phyloP scores from a whole-genome alignment of 64 coral and sea anemone genomes.

The Porites lutea region DNA sequence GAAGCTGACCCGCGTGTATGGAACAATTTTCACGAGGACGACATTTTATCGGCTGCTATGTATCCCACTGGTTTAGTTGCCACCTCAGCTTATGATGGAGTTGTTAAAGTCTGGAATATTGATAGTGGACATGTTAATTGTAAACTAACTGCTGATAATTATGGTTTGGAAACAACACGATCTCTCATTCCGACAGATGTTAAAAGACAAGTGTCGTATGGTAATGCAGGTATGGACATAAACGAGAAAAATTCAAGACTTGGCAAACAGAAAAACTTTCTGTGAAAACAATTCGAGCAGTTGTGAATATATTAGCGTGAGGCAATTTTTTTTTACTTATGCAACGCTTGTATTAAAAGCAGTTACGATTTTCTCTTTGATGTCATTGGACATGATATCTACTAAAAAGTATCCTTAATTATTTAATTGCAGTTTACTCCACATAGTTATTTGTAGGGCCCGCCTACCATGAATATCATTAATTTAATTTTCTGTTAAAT shows the following conservation, averaged over 20 bases:
- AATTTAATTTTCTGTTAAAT: neutral
- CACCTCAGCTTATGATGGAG: constrained; percentile 91
- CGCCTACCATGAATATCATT: too few relatives aligned
- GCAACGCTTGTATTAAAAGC: too few relatives aligned
- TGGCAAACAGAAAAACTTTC: too few relatives aligned
- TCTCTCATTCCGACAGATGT: constrained; percentile 88
- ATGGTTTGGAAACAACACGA: constrained; percentile 39
- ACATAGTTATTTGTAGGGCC: too few relatives aligned
- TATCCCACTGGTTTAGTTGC: constrained; percentile 78
- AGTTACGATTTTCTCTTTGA: too few relatives aligned
- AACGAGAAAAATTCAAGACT: neutral
- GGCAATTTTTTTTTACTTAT: too few relatives aligned
- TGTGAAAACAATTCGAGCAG: neutral
- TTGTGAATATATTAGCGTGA: too few relatives aligned
- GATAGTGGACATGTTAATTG: constrained; percentile 88
- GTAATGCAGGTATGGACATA: constrained; percentile 70
- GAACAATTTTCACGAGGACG: constrained; percentile 89
- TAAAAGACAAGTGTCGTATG: constrained; percentile 74
- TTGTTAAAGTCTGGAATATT: constrained; percentile 94
- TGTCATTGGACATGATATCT: too few relatives aligned
- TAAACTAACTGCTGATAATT: constrained; percentile 79
- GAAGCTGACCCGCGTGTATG: constrained; percentile 91
- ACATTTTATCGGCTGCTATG: constrained; percentile 92
- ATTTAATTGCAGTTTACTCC: too few relatives aligned
- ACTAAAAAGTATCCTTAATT: too few relatives aligned